A percentile compares a stretch with the other conserved stretches of the same genome.
Evolutionary conservation across 2,797 vertebrate species (phyloP).

Genomic region (Argya squamiceps): DNA sequence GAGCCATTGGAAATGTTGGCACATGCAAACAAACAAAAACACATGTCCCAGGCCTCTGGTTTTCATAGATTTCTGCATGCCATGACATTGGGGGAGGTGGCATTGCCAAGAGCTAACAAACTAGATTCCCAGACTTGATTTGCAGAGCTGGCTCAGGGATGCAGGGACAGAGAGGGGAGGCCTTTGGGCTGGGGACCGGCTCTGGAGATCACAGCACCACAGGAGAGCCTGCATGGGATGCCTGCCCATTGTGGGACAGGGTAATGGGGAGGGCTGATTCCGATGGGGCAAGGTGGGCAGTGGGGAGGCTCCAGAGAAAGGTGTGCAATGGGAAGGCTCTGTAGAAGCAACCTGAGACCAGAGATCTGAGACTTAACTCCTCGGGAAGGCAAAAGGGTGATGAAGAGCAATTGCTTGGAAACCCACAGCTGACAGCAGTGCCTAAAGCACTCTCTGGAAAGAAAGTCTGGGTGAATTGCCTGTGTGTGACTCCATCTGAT

Average conservation of each 20-base stretch:
- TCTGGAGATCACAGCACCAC: neutral
- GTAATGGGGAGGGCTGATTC: neutral
- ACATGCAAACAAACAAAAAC: slow-evolving; percentile 68
- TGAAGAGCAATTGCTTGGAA: neutral
- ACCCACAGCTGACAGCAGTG: fast-evolving
- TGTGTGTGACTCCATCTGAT: neutral
- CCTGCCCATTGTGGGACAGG: fast-evolving
- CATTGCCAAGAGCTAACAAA: slow-evolving; percentile 20
- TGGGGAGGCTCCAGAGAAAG: neutral
- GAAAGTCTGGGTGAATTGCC: neutral
- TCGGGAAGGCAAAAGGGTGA: neutral
- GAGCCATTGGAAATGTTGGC: slow-evolving; percentile 64
- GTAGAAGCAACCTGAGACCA: neutral
- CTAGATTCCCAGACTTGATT: slow-evolving; percentile 26
- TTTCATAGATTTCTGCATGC: slow-evolving; percentile 65
- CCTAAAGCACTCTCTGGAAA: neutral
- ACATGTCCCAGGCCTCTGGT: slow-evolving; percentile 63
- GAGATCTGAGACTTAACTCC: neutral
- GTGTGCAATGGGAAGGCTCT: neutral
- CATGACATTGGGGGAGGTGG: slow-evolving; percentile 50
- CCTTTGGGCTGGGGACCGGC: neutral
- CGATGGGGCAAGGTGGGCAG: fast-evolving
- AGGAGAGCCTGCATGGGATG: neutral
- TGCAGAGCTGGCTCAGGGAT: neutral
- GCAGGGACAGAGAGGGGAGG: neutral